Percentiles rank a stretch among this genome's conserved stretches.
These are phyloP conservation scores for Oreocharis arfaki DNA, from an alignment of 2,113 vertebrate species.

Conservation along the genomic window DNA sequence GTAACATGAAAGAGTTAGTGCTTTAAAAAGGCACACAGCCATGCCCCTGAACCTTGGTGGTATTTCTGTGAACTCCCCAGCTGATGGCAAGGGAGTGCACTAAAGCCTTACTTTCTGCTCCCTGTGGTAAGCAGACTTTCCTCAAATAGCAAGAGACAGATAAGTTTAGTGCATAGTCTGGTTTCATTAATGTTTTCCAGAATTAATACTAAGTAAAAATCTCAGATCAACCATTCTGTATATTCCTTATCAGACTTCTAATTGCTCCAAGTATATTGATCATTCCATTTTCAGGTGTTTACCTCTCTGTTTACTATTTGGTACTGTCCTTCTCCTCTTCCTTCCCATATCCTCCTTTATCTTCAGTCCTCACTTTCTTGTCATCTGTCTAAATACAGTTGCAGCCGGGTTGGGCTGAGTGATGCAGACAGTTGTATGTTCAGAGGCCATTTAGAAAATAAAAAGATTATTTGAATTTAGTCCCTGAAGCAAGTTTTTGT, in stretches of 20 bases:
- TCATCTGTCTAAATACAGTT: slow-evolving; percentile 1
- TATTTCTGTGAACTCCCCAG: background rate
- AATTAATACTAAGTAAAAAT: background rate
- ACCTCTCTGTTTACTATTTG: background rate
- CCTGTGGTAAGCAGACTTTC: background rate
- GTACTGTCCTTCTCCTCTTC: background rate
- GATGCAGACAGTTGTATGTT: background rate
- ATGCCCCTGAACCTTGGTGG: background rate
- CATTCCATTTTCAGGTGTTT: background rate
- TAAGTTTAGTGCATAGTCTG: background rate
- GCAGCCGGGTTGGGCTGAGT: background rate
- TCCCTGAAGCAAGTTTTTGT: background rate
- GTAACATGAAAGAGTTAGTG: background rate
- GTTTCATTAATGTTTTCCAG: background rate
- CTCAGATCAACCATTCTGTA: background rate
- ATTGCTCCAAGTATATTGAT: background rate
- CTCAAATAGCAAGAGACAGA: background rate
- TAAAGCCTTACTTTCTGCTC: background rate
- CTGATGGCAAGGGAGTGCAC: background rate
- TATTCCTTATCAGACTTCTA: background rate
- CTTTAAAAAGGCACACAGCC: background rate
- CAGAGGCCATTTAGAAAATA: background rate
- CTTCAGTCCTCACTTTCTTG: background rate
- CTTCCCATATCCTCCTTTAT: background rate
- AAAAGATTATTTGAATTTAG: background rate